Evolutionary conservation across 2,113 vertebrate genomes (phyloP), one percentile per base, ranked within the genome.

Genomic region (Thalassarche chlororhynchos): DNA sequence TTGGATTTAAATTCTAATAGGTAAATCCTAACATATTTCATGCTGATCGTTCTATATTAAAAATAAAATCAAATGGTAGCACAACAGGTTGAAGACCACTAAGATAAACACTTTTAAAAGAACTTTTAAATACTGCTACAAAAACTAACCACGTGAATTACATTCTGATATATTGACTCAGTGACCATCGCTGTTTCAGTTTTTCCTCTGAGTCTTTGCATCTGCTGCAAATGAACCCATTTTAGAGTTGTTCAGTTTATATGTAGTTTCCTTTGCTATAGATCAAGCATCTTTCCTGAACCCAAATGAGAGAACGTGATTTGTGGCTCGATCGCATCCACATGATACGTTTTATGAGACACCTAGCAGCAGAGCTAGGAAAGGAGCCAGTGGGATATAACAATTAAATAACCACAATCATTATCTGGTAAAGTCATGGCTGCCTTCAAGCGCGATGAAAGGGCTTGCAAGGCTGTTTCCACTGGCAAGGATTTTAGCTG

Each of bases 281-380:
- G 28, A 18, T 18, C 36, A 62, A 86, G 26, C 20, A 10, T 18
- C 23, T 69, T 69, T 24, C 61, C 86, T 57, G 44, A 76, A 62
- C 12, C 26, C 23, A 69, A 65, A 71, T 0, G 25, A 75, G 8
- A 40, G 16, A 55, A 19, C 3, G 1, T 1, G 3, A 17, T 42
- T 20, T 44, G 12, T 38, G 47, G 31, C 40, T 79, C 1, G 0
- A 14, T 24, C 2, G 3, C 17, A 52, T 15, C 17, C 25, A 14
- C 5, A 1, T 1, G 9, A 52, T 25, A 8, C 0, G 0, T 61
- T 85, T 54, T 36, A 49, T 6, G 21, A 58, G 60, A 28, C 8
- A 36, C 6, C 12, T 18, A 44, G 25, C 46, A 58, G 44, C 71
- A 79, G 44, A 51, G 23, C 23, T n/a, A 2, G 18, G 38, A 46